Conservation (phyloP, 2,888 invertebrate species). For the Andrena trimmerana region DNA sequence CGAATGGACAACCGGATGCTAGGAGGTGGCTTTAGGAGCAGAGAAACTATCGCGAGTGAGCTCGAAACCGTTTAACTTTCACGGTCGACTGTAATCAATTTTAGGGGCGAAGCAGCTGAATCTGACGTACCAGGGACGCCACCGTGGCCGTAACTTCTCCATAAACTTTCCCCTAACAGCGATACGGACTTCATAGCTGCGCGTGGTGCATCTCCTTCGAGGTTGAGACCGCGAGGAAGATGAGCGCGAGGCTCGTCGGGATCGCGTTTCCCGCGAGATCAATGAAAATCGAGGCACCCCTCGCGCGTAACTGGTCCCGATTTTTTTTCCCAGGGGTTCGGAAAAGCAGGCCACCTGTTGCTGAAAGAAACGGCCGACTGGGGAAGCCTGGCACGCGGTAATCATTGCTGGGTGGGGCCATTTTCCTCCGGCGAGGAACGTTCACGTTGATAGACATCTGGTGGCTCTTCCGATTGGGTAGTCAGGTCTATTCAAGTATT, state of each 20-base stretch:
- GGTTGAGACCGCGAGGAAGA: background rate
- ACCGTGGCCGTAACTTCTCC: background rate
- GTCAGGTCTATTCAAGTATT: too few relatives aligned
- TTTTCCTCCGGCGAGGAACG: background rate
- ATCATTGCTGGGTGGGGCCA: background rate
- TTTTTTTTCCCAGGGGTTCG: conserved; percentile 19
- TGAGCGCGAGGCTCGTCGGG: background rate
- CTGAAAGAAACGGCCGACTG: conserved; percentile 47
- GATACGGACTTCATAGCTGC: background rate
- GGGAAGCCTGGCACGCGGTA: conserved; percentile 17
- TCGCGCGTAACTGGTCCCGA: background rate
- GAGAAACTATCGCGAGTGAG: background rate
- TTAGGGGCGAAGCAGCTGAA: background rate
- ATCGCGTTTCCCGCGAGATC: background rate
- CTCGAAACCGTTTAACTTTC: background rate
- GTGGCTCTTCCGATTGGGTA: background rate
- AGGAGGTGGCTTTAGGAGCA: too few relatives aligned
- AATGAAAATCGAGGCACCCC: background rate
- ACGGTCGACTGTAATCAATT: conserved; percentile 39
- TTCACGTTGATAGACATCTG: conserved; percentile 6
- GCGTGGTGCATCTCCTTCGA: background rate
- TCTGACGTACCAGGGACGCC: background rate
- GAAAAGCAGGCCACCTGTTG: conserved; percentile 66
- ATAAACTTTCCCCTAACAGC: background rate
- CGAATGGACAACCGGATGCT: too few relatives aligned